Evolutionary conservation across 2,113 vertebrate genomes (phyloP).

Genomic region (Neolamprologus variostigma): DNA sequence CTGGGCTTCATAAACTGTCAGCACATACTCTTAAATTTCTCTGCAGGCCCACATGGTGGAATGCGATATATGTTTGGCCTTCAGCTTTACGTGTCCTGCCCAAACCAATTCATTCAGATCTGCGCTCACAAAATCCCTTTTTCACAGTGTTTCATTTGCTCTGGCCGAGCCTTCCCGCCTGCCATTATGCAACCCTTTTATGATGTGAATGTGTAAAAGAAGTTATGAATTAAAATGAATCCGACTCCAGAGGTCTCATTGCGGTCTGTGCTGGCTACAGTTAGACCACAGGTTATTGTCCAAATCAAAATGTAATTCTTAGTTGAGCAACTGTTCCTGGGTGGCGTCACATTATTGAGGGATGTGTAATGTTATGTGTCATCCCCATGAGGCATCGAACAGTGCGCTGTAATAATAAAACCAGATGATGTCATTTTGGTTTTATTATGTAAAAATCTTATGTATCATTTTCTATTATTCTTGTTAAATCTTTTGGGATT

Average conservation of each 20-base stretch:
- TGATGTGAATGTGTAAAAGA: conserved; percentile 12
- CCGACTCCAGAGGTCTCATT: not conserved
- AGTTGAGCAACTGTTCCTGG: conserved; percentile 45
- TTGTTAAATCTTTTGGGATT: not conserved
- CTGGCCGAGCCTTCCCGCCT: not conserved
- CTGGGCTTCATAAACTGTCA: not conserved
- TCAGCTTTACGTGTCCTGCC: not conserved
- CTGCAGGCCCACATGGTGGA: not conserved
- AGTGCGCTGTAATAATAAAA: conserved; percentile 10
- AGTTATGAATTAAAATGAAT: conserved; percentile 12
- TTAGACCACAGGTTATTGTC: conserved; percentile 32
- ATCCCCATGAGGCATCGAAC: conserved; percentile 4
- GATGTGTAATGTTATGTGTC: conserved; percentile 50
- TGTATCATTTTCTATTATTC: not conserved
- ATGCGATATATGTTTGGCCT: not conserved
- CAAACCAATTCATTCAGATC: not conserved
- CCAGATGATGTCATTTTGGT: conserved; percentile 21
- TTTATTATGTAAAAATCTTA: conserved; percentile 12
- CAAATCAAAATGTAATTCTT: conserved; percentile 23
- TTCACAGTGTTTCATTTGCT: not conserved
- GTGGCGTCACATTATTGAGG: conserved; percentile 42
- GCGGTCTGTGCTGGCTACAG: conserved; percentile 21
- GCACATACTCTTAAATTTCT: not conserved
- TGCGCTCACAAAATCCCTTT: not conserved
- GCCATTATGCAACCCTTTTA: not conserved